Base-by-base conservation (phyloP, 2,888 invertebrate species). In the Drosophila siamana region DNA sequence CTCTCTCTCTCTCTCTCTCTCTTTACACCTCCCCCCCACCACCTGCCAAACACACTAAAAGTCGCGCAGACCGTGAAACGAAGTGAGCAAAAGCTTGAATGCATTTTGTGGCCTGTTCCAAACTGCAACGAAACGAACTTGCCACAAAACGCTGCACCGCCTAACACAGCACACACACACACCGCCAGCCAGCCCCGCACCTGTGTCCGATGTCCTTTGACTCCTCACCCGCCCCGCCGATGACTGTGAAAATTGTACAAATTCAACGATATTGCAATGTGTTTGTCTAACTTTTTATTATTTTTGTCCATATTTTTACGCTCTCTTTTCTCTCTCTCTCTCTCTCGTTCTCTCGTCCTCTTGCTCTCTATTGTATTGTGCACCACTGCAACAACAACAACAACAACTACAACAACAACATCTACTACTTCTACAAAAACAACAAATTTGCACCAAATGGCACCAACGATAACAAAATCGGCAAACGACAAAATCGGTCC, bases 351-450 rank as follows among this genome's bases (percentile, higher is more conserved):
- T 52, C 33, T 56, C 7, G 33, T 33, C 47, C 13, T 68, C 48
- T 67, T 19, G 52, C 46, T 60, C 40, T 68, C 62, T 70, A 47
- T 69, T 64, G 56, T 77, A 56, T 43, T 64, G 59, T 66, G 72
- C 80, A 73, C 69, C 61, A 75, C 62, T 54, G 69, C 78, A 69
- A 62, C 54, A 41, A 71, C 52, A 52, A 60, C 46, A 28, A 74
- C 40, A 64, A 74, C 48, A 51, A 68, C 52, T 55, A 71, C 30
- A 47, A 55, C 44, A 40, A 72, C 40, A 22, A 36, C 55, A 2
- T 2, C 19, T 19, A 19, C 19, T 19, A 2, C 19, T 19, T 52
- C 44, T 33, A 72, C 40, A 33, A 33, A 11, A 33, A 33, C 33
- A 33, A 28, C 26, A 26, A 26, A 5, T 6, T n/a, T 33, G 33